These are phyloP conservation scores for Crambe crambe DNA, from an alignment of 37 sponge, comb jelly and placozoan genomes.

Conservation along the genomic window DNA sequence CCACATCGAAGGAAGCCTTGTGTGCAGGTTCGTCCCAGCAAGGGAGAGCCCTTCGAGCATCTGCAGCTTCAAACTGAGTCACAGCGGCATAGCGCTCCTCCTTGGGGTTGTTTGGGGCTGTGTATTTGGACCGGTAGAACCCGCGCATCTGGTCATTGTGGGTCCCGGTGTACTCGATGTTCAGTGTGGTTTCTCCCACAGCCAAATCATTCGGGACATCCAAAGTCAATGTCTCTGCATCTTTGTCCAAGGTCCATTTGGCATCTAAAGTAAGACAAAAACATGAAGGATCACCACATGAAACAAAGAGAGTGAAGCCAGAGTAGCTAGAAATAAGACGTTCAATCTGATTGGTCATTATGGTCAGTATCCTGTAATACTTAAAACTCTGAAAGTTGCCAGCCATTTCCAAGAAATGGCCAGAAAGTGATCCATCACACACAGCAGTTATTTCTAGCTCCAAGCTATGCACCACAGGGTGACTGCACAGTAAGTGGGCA, in stretches of 20 bases:
- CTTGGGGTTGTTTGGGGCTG: slow-evolving; percentile 25
- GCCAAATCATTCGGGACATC: slow-evolving; percentile 62
- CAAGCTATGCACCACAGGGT: too few relatives aligned
- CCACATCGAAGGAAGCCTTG: slow-evolving; percentile 98
- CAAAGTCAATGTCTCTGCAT: slow-evolving; percentile 78
- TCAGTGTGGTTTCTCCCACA: slow-evolving; percentile 47
- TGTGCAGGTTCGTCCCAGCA: slow-evolving; percentile 98
- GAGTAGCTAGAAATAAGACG: too few relatives aligned
- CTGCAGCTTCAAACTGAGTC: slow-evolving; percentile 93
- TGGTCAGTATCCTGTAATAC: too few relatives aligned
- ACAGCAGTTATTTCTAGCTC: too few relatives aligned
- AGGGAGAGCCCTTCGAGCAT: slow-evolving; percentile 96
- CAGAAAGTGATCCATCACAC: too few relatives aligned
- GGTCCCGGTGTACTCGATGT: slow-evolving; percentile 75
- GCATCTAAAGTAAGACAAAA: slow-evolving; percentile 20
- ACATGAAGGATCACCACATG: too few relatives aligned
- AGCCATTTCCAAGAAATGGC: too few relatives aligned
- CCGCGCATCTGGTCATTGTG: slow-evolving; percentile 92
- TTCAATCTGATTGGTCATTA: too few relatives aligned
- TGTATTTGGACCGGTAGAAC: slow-evolving; percentile 89
- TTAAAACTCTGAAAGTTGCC: too few relatives aligned
- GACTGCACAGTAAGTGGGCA: too few relatives aligned
- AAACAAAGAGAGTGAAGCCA: too few relatives aligned
- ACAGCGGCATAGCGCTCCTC: slow-evolving; percentile 76
- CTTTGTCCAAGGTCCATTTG: slow-evolving; percentile 29